phyloP scores from a whole-genome alignment of 2,888 invertebrate species.

The Parelbella ahira region DNA sequence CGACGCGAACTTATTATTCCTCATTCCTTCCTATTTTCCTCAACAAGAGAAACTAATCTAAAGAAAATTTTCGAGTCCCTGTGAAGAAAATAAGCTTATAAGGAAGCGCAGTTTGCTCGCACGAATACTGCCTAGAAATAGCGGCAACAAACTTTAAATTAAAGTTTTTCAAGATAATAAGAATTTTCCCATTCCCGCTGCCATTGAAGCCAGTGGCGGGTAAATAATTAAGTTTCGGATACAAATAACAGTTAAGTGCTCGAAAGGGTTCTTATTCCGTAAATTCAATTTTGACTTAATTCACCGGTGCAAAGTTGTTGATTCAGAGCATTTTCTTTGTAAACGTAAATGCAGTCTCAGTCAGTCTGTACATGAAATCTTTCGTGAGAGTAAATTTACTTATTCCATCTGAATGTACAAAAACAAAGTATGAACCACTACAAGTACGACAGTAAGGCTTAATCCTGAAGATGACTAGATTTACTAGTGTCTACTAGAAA shows the following conservation, averaged over 20 bases:
- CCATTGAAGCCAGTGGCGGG: constrained; percentile 21
- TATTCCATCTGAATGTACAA: no score
- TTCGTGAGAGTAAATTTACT: no score
- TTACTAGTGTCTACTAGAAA: no score
- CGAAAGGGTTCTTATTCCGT: no score
- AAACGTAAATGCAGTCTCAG: no score
- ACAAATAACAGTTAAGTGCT: background rate
- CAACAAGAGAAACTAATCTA: constrained; percentile 80
- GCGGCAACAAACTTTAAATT: constrained; percentile 73
- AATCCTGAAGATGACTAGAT: no score
- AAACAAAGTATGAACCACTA: no score
- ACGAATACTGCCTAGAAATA: constrained; percentile 62
- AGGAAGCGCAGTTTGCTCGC: constrained; percentile 74
- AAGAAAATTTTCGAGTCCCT: constrained; percentile 77
- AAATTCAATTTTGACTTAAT: no score
- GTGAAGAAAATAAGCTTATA: constrained; percentile 76
- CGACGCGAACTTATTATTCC: constrained; percentile 72
- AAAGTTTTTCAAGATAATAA: constrained; percentile 67
- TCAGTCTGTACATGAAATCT: no score
- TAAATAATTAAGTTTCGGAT: constrained; percentile 25
- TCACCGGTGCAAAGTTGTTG: no score
- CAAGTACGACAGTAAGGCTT: no score
- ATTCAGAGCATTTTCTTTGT: no score
- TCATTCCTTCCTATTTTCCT: constrained; percentile 69
- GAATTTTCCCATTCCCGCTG: constrained; percentile 38